A percentile compares a stretch with the other conserved stretches of the same genome.
Conservation (phyloP, 2,113 vertebrate species). For the Seriola quinqueradiata region DNA sequence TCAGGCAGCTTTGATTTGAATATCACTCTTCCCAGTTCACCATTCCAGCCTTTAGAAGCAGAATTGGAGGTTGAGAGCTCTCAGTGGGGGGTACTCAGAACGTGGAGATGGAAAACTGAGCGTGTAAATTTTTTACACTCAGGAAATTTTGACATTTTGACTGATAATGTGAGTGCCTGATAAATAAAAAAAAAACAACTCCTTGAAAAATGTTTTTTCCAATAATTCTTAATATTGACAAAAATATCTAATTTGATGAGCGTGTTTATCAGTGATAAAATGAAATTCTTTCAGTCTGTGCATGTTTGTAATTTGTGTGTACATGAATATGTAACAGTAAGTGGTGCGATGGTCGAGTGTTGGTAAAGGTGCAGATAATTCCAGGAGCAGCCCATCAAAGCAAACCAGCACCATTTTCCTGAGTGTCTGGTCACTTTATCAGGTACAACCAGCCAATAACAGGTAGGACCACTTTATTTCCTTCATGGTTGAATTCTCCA, state of each 20-base stretch:
- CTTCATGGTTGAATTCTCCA: conserved; percentile 19
- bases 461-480: neutral
- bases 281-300: neutral
- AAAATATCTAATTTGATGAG: neutral
- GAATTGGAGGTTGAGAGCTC: conserved; percentile 72
- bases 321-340: conserved; percentile 26
- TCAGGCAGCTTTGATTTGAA: conserved; percentile 74
- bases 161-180: conserved; percentile 1
- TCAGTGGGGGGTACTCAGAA: conserved; percentile 63
- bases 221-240: neutral
- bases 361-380: conserved; percentile 10
- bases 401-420: conserved; percentile 14
- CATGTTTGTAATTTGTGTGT: neutral
- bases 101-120: conserved; percentile 47
- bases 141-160: conserved; percentile 41
- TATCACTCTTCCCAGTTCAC: conserved; percentile 69
- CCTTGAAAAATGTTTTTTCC: neutral
- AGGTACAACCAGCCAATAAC: conserved; percentile 13
- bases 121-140: conserved; percentile 43
- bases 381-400: conserved; percentile 18
- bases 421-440: conserved; percentile 1
- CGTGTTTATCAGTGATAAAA: neutral
- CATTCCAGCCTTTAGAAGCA: conserved; percentile 60
- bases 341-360: neutral
- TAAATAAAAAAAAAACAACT: neutral